Percentiles rank a stretch among this genome's conserved stretches.
Evolutionary conservation across 2,113 vertebrate species (phyloP).

Genomic region (Dinomys branickii): DNA sequence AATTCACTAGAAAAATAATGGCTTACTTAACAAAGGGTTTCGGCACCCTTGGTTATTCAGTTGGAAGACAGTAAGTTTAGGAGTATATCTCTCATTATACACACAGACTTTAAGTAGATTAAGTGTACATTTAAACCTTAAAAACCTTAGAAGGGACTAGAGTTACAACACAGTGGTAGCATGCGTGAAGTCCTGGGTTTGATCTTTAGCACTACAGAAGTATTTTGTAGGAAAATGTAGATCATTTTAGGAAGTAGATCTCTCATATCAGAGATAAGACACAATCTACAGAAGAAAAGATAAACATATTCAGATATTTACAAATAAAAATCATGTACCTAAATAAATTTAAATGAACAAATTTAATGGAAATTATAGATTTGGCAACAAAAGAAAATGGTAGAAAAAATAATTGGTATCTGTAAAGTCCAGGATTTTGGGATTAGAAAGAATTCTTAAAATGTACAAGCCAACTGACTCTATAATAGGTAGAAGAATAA

Average conservation of each 20-base stretch:
- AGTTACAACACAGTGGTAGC: not conserved
- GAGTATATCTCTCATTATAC: not conserved
- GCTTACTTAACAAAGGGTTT: constrained; percentile 24
- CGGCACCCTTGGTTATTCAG: not conserved
- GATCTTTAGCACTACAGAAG: not conserved
- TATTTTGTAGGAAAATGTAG: not conserved
- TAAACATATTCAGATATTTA: constrained; percentile 26
- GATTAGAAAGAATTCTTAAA: constrained; percentile 29
- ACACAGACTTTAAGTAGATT: not conserved
- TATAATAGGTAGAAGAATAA: not conserved
- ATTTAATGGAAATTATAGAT: not conserved
- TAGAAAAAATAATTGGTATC: not conserved
- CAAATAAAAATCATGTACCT: not conserved
- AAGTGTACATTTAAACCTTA: not conserved
- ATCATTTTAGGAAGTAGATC: not conserved
- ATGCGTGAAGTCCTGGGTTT: not conserved
- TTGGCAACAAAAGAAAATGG: not conserved
- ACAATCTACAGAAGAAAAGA: not conserved
- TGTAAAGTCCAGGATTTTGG: not conserved
- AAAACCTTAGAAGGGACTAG: not conserved
- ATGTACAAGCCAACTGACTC: not conserved
- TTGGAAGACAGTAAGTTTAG: constrained; percentile 36
- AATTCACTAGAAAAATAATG: constrained; percentile 7
- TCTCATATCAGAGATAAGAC: not conserved
- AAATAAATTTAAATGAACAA: not conserved